Percentiles rank a stretch among this genome's conserved stretches.
These are phyloP conservation scores for Nycteola revayana DNA, from an alignment of 2,888 invertebrate species.

Conservation along the genomic window DNA sequence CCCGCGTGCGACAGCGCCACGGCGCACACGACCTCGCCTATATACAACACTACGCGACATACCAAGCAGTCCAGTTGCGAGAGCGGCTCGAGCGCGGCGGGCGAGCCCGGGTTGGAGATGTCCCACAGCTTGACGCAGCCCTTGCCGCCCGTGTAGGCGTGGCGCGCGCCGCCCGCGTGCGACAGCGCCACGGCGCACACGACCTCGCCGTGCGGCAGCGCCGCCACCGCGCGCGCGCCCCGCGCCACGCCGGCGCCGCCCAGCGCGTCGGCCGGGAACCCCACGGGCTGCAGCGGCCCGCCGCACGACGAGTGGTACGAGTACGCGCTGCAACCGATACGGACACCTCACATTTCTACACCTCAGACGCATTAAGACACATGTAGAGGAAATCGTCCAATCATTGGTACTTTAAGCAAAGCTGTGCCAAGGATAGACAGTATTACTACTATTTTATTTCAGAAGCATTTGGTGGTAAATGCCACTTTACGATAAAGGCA, in stretches of 20 bases:
- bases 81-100: constrained; percentile 93
- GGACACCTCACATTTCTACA: no score
- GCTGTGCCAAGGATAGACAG: no score
- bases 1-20: no score
- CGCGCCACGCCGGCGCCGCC: constrained; percentile 96
- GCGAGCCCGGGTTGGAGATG: constrained; percentile 92
- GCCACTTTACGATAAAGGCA: no score
- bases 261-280: constrained; percentile 96
- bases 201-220: constrained; percentile 96
- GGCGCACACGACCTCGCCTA: no score
- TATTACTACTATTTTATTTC: no score
- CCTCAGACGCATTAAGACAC: no score
- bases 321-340: constrained; percentile 88
- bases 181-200: constrained; percentile 98
- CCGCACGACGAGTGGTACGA: constrained; percentile 97
- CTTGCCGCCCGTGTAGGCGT: constrained; percentile 99
- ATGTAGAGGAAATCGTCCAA: no score
- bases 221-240: constrained; percentile 94
- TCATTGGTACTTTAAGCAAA: no score
- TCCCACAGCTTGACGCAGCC: constrained; percentile 99
- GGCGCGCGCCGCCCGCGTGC: constrained; percentile 86
- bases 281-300: constrained; percentile 94
- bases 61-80: constrained; percentile 95
- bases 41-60: constrained; percentile 57
- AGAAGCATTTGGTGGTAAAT: no score